Conservation (phyloP, 2,888 invertebrate species). For the Ectemnius lituratus region DNA sequence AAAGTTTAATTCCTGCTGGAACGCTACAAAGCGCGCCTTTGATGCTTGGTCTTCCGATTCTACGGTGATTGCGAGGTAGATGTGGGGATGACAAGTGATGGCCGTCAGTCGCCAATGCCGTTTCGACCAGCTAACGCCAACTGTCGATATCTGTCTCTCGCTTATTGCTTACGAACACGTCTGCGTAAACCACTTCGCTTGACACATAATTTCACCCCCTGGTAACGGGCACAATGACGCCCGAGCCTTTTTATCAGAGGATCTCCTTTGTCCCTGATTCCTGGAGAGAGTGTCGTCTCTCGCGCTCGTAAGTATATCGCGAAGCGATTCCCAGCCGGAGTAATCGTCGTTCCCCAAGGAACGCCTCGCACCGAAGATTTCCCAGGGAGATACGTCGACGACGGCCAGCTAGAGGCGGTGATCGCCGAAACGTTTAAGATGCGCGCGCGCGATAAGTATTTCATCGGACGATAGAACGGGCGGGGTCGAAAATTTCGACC, state of each 20-base stretch:
- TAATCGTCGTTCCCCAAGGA: background rate
- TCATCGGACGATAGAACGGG: background rate
- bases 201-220: conserved; percentile 35
- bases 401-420: background rate
- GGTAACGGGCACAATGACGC: background rate
- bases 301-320: background rate
- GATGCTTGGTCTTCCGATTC: conserved; percentile 40
- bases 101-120: conserved; percentile 50
- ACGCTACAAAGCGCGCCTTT: conserved; percentile 33
- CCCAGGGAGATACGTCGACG: background rate
- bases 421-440: conserved; percentile 6
- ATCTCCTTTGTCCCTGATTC: background rate
- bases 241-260: conserved; percentile 16
- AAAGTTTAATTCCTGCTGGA: no score
- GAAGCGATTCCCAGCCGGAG: conserved; percentile 4
- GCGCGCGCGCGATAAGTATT: conserved; percentile 1
- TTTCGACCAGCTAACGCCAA: conserved; percentile 54
- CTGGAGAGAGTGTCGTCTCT: background rate
- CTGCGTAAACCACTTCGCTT: conserved; percentile 38
- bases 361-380: background rate
- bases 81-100: conserved; percentile 52
- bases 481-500: background rate
- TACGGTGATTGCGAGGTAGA: conserved; percentile 43
- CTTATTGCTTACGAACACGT: conserved; percentile 38
- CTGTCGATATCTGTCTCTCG: conserved; percentile 61